Evolutionary conservation across 2,888 invertebrate species (phyloP), one percentile per base, ranked within the genome.

Genomic region (Thera obeliscata): DNA sequence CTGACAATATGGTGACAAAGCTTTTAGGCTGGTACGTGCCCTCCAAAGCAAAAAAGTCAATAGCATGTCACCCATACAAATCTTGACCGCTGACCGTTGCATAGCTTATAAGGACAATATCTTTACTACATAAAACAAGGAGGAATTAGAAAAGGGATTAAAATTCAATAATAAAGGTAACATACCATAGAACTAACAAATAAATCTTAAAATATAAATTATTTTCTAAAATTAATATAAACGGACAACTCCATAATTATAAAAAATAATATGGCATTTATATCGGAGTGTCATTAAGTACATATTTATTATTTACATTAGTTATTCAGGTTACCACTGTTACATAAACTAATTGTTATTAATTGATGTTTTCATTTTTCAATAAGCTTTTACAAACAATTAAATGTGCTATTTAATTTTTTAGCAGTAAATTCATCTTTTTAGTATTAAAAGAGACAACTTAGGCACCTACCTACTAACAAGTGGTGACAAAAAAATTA

Each of bases 191-290:
- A 62, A 48, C 46, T 69, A 69, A 57, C 48, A 62, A 66, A 62
- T 66, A 63, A 66, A 59, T 48, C 66, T 61, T 66, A 66, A 11
- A 22, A 46, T 7, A 58, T 48, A 57, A 59, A 49, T 62, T 50
- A 52, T 36, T 38, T 56, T 48, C 6, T 57, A 56, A 2, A 56
- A 41, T 22, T 12, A 38, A 41, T 36, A 58, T 41, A 46, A 55
- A 48, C 7, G 54, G 60, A 69, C 61, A 64, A 67, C 74, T 72
- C 74, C 46, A 38, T 65, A 75, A 64, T 76, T 77, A 80, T 78
- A 66, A 73, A 22, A 84, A 84, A 83, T 93, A 93, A 93, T 93
- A 93, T 93, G 93, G 93, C 93, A 91, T 89, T 90, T 84, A 83
- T 81, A 78, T 81, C 81, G 81, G 83, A 85, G 87, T 83, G 79